Evolutionary conservation across 1,140 invertebrate species (phyloP).

Genomic region (Samia ricini): DNA sequence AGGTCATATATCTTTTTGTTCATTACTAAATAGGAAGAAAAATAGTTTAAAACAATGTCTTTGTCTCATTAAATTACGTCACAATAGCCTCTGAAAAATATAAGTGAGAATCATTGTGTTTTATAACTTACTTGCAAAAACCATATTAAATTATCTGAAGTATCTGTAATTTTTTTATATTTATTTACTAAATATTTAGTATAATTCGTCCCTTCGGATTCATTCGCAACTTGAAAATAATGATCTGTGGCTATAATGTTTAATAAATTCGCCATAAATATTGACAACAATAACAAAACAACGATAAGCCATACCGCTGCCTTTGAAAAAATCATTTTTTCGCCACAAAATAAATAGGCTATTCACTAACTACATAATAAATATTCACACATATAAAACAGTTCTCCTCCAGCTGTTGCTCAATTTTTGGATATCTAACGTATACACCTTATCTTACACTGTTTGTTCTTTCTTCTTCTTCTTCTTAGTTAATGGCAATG

Average conservation of each 20-base stretch:
- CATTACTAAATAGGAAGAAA: no score
- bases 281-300: slow-evolving; percentile 56
- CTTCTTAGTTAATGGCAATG: no score
- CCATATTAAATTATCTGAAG: slow-evolving; percentile 82
- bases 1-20: no score
- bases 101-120: background rate
- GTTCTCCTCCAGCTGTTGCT: background rate
- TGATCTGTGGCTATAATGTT: slow-evolving; percentile 68
- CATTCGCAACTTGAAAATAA: slow-evolving; percentile 53
- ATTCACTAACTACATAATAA: slow-evolving; percentile 1
- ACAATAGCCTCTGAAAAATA: background rate
- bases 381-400: background rate
- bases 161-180: slow-evolving; percentile 73
- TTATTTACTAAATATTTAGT: slow-evolving; percentile 60
- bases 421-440: background rate
- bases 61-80: slow-evolving; percentile 8
- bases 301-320: slow-evolving; percentile 53
- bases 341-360: background rate
- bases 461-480: no score
- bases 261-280: slow-evolving; percentile 69
- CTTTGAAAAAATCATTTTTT: slow-evolving; percentile 64
- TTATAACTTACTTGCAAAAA: slow-evolving; percentile 84
- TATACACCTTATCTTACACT: no score
- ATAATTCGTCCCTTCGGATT: slow-evolving; percentile 46
- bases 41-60: background rate